phyloP scores from a whole-genome alignment of 2,888 invertebrate genomes.

The Neoscelio sp. region DNA sequence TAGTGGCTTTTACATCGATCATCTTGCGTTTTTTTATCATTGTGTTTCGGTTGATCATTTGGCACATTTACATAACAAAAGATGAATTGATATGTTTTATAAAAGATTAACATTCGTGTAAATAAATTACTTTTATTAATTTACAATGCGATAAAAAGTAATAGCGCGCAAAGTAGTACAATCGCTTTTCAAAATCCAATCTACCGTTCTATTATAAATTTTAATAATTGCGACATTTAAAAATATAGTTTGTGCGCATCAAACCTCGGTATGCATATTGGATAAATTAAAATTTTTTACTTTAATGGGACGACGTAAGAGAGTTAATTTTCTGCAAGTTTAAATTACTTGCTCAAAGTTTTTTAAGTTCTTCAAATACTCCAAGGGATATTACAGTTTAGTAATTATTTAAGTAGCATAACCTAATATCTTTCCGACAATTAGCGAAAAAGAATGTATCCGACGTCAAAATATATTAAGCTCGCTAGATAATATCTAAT shows the following conservation, averaged over 20 bases:
- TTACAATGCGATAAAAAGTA: too few species aligned
- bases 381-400: conserved; percentile 35
- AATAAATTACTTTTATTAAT: too few species aligned
- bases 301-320: conserved; percentile 11
- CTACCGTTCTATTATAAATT: too few species aligned
- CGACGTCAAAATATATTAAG: neutral
- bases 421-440: conserved; percentile 29
- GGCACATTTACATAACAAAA: too few species aligned
- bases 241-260: neutral
- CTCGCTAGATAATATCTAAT: too few species aligned
- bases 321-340: conserved; percentile 44
- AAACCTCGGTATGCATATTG: neutral
- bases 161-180: too few species aligned
- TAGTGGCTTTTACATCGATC: too few species aligned
- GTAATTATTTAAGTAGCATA: conserved; percentile 44
- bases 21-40: neutral
- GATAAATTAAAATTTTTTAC: conserved; percentile 21
- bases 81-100: too few species aligned
- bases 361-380: conserved; percentile 36
- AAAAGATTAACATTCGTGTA: too few species aligned
- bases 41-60: too few species aligned
- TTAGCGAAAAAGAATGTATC: conserved; percentile 1
- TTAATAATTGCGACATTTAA: neutral
- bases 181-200: too few species aligned
- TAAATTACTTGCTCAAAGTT: conserved; percentile 41